Base-by-base conservation (phyloP, 2,797 vertebrate species). In the Halcyon badia region DNA sequence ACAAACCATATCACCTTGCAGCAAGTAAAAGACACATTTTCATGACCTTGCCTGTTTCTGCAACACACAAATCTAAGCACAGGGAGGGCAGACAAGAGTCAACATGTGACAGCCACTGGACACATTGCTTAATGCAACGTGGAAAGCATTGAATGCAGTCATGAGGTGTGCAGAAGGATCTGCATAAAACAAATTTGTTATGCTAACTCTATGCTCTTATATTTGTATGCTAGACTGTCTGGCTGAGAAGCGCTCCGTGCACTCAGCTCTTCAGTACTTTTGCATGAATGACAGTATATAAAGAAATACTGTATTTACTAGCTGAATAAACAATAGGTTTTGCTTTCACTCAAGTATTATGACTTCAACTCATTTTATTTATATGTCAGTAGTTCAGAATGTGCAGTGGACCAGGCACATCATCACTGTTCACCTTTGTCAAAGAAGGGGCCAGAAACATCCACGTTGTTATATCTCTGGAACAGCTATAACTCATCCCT, bases 301-400 rank as follows among this genome's bases (percentile, higher is more conserved):
- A 93, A 90, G 78, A 92, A 89, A 64, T 64, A 91, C 72, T 87
- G 64, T 92, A 95, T 91, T 96, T 93, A 93, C 88, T 89, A 94
- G 88, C 77, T 86, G 94, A 96, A 97, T 96, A 97, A 97, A 96
- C 94, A 95, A 92, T 73, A 95, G 90, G 94, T 94, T 96, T 96
- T 90, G 90, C 90, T 95, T 97, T 93, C 83, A 91, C 81, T 95
- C 95, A 96, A 75, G 89, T 90, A 95, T 91, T 93, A 90, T 16
- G 82, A 94, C 95, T 97, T 95, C 88, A 93, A 73, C 84, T 93
- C 93, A 79, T 96, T 97, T 94, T 90, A 95, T 95, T 97, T 94
- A 91, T 90, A 83, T 93, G 96, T 94, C 95, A 94, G 75, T 72
- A 92, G 90, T 90, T 97, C 94, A 93, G 80, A 95, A 80, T 84